Evolutionary conservation across 2,888 invertebrate species (phyloP).

Genomic region (Euplagia quadripunctaria): DNA sequence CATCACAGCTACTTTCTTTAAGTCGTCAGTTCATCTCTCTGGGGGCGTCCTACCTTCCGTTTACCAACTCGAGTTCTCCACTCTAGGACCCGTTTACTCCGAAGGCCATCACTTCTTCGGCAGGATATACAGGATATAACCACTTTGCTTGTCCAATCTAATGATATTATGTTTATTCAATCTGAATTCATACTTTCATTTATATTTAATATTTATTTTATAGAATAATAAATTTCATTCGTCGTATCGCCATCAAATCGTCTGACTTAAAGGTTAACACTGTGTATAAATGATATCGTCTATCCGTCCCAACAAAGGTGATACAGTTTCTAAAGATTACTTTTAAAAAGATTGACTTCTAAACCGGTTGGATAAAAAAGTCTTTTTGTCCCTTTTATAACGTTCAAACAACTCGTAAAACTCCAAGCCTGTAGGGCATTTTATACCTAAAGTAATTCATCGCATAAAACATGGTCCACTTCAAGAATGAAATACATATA

Average conservation of each 20-base stretch:
- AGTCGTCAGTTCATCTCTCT: too few species aligned
- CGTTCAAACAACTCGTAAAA: constrained; percentile 3
- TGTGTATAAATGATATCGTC: background rate
- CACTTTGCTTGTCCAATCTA: too few species aligned
- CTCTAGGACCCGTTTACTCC: too few species aligned
- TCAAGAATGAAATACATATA: background rate
- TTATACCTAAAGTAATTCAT: background rate
- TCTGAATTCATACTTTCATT: too few species aligned
- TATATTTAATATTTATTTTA: background rate
- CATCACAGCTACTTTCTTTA: too few species aligned
- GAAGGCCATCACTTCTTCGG: too few species aligned
- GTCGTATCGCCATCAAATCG: background rate
- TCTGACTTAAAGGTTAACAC: background rate
- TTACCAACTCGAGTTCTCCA: too few species aligned
- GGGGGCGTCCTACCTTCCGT: too few species aligned
- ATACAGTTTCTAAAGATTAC: background rate
- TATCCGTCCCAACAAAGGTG: background rate
- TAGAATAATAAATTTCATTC: background rate
- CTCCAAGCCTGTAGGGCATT: background rate
- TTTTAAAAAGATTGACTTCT: background rate
- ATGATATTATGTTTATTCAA: too few species aligned
- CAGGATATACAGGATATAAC: too few species aligned
- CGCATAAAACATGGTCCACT: background rate
- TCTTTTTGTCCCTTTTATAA: background rate
- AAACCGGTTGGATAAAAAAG: background rate